Base-by-base conservation (phyloP, 2,113 vertebrate species). In the Daphoenositta chrysoptera region DNA sequence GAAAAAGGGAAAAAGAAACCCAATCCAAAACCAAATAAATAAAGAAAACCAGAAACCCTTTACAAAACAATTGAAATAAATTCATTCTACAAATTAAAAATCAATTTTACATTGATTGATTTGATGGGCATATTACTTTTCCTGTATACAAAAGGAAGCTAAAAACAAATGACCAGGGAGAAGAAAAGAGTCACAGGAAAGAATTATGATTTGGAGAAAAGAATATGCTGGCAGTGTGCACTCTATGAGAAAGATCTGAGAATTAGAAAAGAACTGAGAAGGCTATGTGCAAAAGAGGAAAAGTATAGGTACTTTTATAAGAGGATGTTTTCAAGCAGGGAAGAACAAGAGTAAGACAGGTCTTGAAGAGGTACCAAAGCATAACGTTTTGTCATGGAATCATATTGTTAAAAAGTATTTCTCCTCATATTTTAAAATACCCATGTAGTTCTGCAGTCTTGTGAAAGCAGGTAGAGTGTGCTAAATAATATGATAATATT, bases 1-100 rank as follows among this genome's bases (percentile, higher is more conserved):
- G 35, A 17, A 51, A 84, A n/a, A n/a, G 0, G 1, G 20, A 2
- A 3, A 18, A 35, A 66, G 13, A 12, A 7, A 7, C 11, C 6
- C n/a, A 22, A 23, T 2, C 6, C 10, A 58, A 24, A 66, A 9
- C 6, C 1, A 35, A 53, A 35, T 39, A 60, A 39, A 18, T 24
- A 11, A 37, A 66, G 3, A 51, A 26, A 70, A 11, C 2, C 6
- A 80, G 3, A 79, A 83, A 61, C 7, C 6, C 11, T 37, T 60
- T 24, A 23, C 7, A 51, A 89, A 89, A 54, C 4, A 75, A 75
- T 56, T 47, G 0, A 91, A 91, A 56, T 35, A 5, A 71, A 28
- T 87, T 73, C 13, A n/a, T 24, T 75, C 31, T 60, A 47, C 15
- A 75, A 39, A 57, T 76, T 51, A 73, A 69, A 90, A 76, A 28